These are phyloP conservation scores for Strigops habroptila DNA, from an alignment of 2,113 vertebrate species.

Conservation along the genomic window DNA sequence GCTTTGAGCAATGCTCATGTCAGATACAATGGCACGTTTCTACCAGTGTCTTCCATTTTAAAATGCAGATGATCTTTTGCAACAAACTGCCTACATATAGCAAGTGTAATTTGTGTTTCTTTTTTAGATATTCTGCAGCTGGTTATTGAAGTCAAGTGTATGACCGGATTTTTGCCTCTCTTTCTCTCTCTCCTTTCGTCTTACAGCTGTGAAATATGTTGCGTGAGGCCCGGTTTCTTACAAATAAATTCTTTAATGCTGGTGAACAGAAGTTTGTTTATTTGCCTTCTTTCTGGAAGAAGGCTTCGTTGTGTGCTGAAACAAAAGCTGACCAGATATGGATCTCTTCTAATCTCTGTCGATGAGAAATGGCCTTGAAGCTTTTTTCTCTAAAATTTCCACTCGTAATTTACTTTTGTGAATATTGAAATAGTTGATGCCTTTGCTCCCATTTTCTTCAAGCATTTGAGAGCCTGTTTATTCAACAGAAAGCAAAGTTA, in stretches of 20 bases:
- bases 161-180: not conserved
- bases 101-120: not conserved
- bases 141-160: not conserved
- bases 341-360: not conserved
- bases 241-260: conserved; percentile 10
- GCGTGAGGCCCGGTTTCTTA: conserved; percentile 17
- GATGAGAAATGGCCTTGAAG: not conserved
- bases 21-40: not conserved
- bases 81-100: not conserved
- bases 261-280: conserved; percentile 45
- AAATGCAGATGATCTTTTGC: not conserved
- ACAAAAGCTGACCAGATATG: conserved; percentile 25
- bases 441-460: not conserved
- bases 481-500: not conserved
- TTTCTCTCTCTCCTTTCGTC: not conserved
- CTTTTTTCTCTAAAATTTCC: not conserved
- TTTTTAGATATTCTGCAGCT: not conserved
- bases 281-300: conserved; percentile 17
- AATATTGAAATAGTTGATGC: not conserved
- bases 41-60: not conserved
- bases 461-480: not conserved
- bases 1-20: not conserved
- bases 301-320: conserved; percentile 15
- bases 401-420: not conserved
- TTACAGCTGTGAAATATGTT: conserved; percentile 25